Evolutionary conservation across 2,888 invertebrate genomes (phyloP), one percentile per base, ranked within the genome.

Genomic region (Cephus sareptanus): DNA sequence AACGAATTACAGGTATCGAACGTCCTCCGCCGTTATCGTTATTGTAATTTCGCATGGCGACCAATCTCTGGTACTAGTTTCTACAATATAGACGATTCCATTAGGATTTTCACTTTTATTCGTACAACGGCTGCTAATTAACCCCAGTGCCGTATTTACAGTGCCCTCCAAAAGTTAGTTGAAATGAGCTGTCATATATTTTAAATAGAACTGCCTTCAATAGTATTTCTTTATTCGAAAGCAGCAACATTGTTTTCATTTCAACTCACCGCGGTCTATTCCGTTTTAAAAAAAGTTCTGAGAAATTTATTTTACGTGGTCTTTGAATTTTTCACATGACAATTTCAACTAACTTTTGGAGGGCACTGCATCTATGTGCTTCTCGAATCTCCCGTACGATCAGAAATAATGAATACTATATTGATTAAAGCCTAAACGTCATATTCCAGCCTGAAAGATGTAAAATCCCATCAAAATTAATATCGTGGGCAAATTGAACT

Each of bases 381-480:
- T 23, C 23, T 56, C 23, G 56, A 56, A 56, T 56, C 56, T 23
- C 23, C 56, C 23, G 15, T 23, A 23, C 9, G 23, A 56, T 56
- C 23, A 56, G 23, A 56, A 56, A 56, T 56, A 23, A 23, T 23
- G 56, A 56, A 56, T 56, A 56, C 56, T 9, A 56, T 56, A 56
- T 56, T 56, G 56, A 56, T 56, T 56, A 23, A 56, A 56, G 56
- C 9, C 23, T 6, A 23, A 56, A 23, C 56, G 56, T 56, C 6
- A 56, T 23, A 56, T 56, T 56, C 9, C 56, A 23, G 56, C 9
- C 9, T 9, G 56, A 56, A 56, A 56, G 56, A 23, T 56, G 9
- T 56, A 81, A 83, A 86, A 83, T 85, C 82, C 79, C 77, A 79
- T 56, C 74, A 80, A 80, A 85, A 84, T 84, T 82, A 85, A 84